phyloP scores from a whole-genome alignment of 1,140 invertebrate genomes.

The Drosophila kohkoa region DNA sequence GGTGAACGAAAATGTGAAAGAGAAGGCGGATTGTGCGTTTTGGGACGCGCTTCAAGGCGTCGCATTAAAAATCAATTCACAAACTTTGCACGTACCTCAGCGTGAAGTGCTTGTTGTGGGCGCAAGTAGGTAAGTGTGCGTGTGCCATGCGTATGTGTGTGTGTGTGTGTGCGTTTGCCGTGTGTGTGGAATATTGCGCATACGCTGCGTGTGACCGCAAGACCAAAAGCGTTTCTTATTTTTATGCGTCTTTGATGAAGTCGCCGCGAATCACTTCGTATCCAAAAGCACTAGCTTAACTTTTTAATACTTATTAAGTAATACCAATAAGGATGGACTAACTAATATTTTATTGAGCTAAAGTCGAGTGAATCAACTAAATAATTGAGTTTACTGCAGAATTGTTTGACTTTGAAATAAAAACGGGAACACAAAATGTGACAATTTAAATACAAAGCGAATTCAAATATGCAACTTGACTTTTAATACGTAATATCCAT shows the following conservation, averaged over 20 bases:
- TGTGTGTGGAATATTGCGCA: conserved; percentile 4
- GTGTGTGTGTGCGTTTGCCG: background rate
- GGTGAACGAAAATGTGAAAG: no score
- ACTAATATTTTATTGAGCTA: no score
- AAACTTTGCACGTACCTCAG: conserved; percentile 68
- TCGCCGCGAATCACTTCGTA: background rate
- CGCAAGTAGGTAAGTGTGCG: conserved; percentile 22
- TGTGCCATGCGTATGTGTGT: background rate
- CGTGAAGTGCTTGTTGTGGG: conserved; percentile 29
- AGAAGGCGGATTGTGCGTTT: conserved; percentile 4
- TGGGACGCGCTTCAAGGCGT: conserved; percentile 45
- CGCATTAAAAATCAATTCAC: conserved; percentile 81
- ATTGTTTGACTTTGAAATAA: no score
- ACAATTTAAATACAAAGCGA: no score
- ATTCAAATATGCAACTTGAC: no score
- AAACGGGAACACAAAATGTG: no score
- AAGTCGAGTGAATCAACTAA: no score
- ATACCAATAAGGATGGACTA: no score
- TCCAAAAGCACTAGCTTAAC: no score
- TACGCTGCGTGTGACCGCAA: background rate
- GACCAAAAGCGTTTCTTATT: conserved; percentile 22
- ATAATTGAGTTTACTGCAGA: no score
- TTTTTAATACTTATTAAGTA: no score
- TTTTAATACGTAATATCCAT: no score
- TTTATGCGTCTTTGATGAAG: conserved; percentile 39